A percentile compares a stretch with the other conserved stretches of the same genome.
Conservation (phyloP, 2,888 invertebrate species). For the Petrolisthes manimaculis region DNA sequence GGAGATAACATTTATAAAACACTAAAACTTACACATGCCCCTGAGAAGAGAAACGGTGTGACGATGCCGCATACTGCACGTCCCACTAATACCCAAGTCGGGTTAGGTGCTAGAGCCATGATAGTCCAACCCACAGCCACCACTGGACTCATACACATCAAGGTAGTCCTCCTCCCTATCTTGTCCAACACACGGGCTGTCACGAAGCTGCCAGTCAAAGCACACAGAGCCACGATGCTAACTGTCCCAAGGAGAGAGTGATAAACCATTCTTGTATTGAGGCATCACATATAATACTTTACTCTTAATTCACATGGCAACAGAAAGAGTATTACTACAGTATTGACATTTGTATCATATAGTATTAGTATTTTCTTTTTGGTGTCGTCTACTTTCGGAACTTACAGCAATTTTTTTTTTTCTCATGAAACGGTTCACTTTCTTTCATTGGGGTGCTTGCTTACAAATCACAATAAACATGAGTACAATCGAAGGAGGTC, state of each 20-base stretch:
- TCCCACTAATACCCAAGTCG: constrained; percentile 28
- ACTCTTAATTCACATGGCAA: no score
- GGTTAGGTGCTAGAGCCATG: constrained; percentile 69
- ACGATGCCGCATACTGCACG: constrained; percentile 68
- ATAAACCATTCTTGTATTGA: neutral
- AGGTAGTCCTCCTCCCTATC: constrained; percentile 84
- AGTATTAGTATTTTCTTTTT: neutral
- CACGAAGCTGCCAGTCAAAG: constrained; percentile 83
- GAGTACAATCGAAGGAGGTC: no score
- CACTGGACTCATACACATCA: constrained; percentile 81
- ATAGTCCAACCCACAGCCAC: constrained; percentile 81
- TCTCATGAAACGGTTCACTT: no score
- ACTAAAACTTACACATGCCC: constrained; percentile 67
- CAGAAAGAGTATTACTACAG: no score
- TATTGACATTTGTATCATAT: no score
- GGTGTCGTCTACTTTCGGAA: neutral
- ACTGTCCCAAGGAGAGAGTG: constrained; percentile 11
- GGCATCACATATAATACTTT: no score
- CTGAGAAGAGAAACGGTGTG: constrained; percentile 69
- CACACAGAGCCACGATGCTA: constrained; percentile 84
- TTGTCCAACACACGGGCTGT: constrained; percentile 87
- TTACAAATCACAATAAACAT: no score
- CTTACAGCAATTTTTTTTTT: neutral
- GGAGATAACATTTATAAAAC: neutral
- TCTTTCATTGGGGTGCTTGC: no score